Conservation (phyloP, 2,888 invertebrate species). For the Chouioia cunea region DNA sequence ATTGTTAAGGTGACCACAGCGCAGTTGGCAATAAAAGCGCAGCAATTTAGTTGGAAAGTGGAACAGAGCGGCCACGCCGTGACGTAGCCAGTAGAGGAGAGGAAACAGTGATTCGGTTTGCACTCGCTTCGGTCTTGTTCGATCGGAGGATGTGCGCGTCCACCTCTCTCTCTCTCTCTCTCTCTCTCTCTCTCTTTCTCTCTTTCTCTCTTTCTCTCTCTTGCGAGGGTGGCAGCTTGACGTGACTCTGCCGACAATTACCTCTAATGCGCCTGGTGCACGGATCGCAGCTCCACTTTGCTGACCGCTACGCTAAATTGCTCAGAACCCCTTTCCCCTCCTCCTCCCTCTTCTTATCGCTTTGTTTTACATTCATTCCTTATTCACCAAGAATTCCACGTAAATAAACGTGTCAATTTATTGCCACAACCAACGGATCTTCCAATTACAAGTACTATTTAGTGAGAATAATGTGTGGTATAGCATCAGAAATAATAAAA, state of each 20-base stretch:
- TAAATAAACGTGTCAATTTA: too few relatives aligned
- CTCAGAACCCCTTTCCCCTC: too few relatives aligned
- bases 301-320: too few relatives aligned
- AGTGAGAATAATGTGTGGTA: too few relatives aligned
- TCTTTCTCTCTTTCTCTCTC: not conserved
- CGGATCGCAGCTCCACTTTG: not conserved
- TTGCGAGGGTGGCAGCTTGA: conserved; percentile 13
- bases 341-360: not conserved
- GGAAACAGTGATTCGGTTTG: conserved; percentile 41
- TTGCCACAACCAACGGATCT: too few relatives aligned
- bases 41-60: not conserved
- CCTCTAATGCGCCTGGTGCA: conserved; percentile 37
- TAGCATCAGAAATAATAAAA: too few relatives aligned
- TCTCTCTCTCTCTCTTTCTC: not conserved
- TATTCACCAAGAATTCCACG: too few relatives aligned
- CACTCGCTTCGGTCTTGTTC: conserved; percentile 33
- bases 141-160: conserved; percentile 9
- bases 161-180: not conserved
- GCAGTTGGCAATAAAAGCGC: too few relatives aligned
- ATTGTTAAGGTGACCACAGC: too few relatives aligned
- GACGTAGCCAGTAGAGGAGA: not conserved
- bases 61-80: not conserved
- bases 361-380: not conserved
- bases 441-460: too few relatives aligned
- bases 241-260: conserved; percentile 46